These are phyloP conservation scores for Leptatherina wallacei DNA, from an alignment of 2,797 vertebrate genomes.

Conservation along the genomic window DNA sequence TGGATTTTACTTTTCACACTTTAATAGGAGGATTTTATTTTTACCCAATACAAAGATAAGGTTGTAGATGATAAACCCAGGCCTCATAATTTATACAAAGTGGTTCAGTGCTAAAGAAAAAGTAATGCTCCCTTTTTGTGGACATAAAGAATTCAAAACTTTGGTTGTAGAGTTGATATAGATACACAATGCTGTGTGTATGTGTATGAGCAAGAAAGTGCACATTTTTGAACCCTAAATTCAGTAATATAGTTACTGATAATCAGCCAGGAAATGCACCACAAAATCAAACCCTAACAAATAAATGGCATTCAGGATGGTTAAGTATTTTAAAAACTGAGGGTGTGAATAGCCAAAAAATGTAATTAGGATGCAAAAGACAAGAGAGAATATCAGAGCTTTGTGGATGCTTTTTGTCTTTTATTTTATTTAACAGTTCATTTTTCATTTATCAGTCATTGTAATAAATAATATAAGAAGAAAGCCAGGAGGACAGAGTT, in stretches of 20 bases:
- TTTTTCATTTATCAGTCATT: slow-evolving; percentile 42
- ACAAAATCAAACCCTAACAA: neutral
- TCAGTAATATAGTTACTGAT: neutral
- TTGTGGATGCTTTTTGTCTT: slow-evolving; percentile 20
- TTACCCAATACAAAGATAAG: too few relatives aligned
- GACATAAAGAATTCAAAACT: neutral
- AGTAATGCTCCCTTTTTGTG: neutral
- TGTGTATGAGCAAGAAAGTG: neutral
- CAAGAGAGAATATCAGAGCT: slow-evolving; percentile 51
- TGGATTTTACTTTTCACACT: neutral
- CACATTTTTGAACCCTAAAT: neutral
- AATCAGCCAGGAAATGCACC: neutral
- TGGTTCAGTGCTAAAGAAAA: neutral
- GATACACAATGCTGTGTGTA: neutral
- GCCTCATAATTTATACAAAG: neutral
- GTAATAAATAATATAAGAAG: slow-evolving; percentile 53
- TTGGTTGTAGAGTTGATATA: neutral
- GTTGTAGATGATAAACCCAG: neutral
- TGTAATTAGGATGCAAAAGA: slow-evolving; percentile 48
- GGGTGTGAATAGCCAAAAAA: slow-evolving; percentile 29
- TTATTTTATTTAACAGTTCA: slow-evolving; percentile 20
- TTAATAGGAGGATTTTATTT: neutral
- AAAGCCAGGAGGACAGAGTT: slow-evolving; percentile 9
- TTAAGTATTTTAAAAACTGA: slow-evolving; percentile 26
- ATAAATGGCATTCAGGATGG: slow-evolving; percentile 20